These are phyloP conservation scores for Nemoura dubitans DNA, from an alignment of 2,888 invertebrate genomes.

Conservation along the genomic window DNA sequence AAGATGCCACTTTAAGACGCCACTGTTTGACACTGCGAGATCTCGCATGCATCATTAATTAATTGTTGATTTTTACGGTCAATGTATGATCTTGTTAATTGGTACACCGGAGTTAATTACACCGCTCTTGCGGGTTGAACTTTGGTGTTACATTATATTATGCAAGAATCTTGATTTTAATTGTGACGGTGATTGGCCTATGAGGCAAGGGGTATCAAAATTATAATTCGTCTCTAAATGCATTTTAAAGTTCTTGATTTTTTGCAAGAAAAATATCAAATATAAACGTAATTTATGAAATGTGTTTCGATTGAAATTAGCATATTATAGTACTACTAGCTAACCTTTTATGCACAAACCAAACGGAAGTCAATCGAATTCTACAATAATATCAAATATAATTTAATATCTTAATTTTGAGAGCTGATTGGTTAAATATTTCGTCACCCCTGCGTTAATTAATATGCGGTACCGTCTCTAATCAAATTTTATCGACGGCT, in stretches of 20 bases:
- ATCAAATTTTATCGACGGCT: conserved; percentile 31
- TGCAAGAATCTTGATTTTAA: conserved; percentile 24
- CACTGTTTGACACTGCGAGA: background rate
- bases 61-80: conserved; percentile 39
- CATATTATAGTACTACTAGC: too few relatives aligned
- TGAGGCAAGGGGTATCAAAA: background rate
- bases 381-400: too few relatives aligned
- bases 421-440: background rate
- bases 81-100: conserved; percentile 40
- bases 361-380: too few relatives aligned
- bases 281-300: too few relatives aligned
- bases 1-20: background rate
- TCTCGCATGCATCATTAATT: conserved; percentile 23
- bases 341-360: too few relatives aligned
- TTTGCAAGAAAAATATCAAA: too few relatives aligned
- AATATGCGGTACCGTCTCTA: conserved; percentile 22
- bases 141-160: conserved; percentile 4
- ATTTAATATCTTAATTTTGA: too few relatives aligned
- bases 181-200: background rate
- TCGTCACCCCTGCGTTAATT: background rate
- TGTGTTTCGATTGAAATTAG: too few relatives aligned
- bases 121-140: background rate
- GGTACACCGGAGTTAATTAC: conserved; percentile 31
- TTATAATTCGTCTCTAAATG: background rate
- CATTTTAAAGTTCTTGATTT: too few relatives aligned